Percentiles rank a stretch among this genome's conserved stretches.
phyloP scores from a whole-genome alignment of 2,113 vertebrate genomes.

The Cyprinodon variegatus region DNA sequence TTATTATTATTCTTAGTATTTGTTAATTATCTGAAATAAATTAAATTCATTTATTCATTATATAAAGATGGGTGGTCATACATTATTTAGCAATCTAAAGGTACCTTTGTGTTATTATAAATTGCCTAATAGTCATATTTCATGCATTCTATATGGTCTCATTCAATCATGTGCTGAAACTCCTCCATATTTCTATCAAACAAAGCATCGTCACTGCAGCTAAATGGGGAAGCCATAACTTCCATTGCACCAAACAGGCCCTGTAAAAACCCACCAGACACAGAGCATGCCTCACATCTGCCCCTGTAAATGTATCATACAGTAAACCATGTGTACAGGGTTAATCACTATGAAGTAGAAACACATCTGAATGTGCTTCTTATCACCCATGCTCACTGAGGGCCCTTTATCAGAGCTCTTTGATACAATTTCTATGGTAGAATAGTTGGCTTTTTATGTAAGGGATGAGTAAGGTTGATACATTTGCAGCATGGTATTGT shows the following conservation, averaged over 20 bases:
- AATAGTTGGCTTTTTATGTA: background rate
- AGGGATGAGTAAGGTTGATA: background rate
- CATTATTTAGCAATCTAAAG: no score
- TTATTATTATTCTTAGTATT: no score
- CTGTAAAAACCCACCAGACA: constrained; percentile 34
- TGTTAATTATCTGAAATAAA: no score
- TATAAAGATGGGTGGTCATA: no score
- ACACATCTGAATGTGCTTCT: background rate
- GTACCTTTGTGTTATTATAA: no score
- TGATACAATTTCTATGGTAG: background rate
- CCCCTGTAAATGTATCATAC: constrained; percentile 8
- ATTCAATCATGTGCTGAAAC: constrained; percentile 6
- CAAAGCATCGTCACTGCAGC: constrained; percentile 30
- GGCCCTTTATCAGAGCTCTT: background rate
- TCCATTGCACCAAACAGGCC: constrained; percentile 35
- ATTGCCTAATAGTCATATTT: no score
- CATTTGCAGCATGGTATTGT: background rate
- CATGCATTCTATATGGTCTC: background rate
- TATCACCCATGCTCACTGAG: background rate
- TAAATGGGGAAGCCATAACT: constrained; percentile 47
- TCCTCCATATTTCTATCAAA: constrained; percentile 59
- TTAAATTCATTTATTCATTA: no score
- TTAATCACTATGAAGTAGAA: constrained; percentile 7
- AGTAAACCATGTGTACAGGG: background rate
- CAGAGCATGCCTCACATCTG: constrained; percentile 13